Base-by-base conservation (phyloP, 2,113 vertebrate species). In the Grantiella picta region DNA sequence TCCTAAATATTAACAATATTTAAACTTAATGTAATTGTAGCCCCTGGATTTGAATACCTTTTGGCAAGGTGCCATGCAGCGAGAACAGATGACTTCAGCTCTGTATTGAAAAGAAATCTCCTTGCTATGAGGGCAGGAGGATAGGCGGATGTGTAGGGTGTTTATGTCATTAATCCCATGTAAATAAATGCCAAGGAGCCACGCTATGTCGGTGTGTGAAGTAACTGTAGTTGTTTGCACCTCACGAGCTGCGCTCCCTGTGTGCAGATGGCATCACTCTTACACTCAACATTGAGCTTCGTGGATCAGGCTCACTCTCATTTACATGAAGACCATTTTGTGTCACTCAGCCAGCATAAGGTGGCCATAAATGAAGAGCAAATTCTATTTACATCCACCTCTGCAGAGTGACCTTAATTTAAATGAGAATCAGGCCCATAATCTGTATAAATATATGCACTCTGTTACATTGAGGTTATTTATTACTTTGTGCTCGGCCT, bases 391-490 rank as follows among this genome's bases (percentile, higher is more conserved):
- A 86, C 92, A 79, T 79, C 86, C 69, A 57, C 86, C 69, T 93
- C 80, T 90, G 80, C 81, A 69, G 77, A 72, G 61, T 93, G 93
- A 92, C 95, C 92, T 97, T 96, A 90, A 96, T 96, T 95, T 96
- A 96, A 96, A 97, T 88, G 95, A 96, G 95, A 92, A 96, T 94
- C 93, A 93, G 95, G 92, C 92, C 95, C 94, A 53, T 97, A 96
- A 97, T 96, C 96, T 95, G 88, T 94, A 96, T 97, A 94, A 97
- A 96, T 97, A 96, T 95, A 91, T 92, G 92, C 92, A 92, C 89
- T 89, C 86, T 97, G 95, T 89, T 94, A 91, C 89, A 94, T 96
- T 91, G 95, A 96, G 91, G 90, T 94, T 96, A 96, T 96, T 95
- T 97, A 94, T 96, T 91, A 89, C 89, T 77, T 54, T 91, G 83